These are phyloP conservation scores for Hafferia zeledoni DNA, from an alignment of 2,797 vertebrate species.

Conservation along the genomic window DNA sequence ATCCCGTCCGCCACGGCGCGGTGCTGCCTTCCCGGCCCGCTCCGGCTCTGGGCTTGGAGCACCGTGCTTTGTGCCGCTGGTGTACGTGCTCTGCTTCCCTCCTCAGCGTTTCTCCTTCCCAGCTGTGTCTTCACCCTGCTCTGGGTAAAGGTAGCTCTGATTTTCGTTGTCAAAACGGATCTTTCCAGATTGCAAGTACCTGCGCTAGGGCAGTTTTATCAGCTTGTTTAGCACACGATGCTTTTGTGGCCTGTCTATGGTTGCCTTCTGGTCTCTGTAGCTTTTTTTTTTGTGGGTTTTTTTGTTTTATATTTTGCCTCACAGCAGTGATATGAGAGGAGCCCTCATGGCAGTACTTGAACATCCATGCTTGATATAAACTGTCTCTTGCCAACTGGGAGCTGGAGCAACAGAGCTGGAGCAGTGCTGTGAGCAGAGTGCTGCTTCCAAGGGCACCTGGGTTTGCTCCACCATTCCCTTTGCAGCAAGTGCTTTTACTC, in stretches of 20 bases:
- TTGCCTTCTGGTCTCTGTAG: background rate
- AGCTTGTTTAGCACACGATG: background rate
- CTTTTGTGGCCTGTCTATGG: background rate
- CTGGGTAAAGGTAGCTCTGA: background rate
- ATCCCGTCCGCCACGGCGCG: accelerated
- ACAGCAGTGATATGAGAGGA: background rate
- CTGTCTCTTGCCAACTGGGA: background rate
- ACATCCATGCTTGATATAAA: background rate
- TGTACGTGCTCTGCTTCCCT: background rate
- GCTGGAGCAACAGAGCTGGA: background rate
- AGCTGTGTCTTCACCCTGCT: background rate
- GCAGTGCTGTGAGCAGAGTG: background rate
- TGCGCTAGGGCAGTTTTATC: background rate
- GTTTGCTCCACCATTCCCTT: background rate
- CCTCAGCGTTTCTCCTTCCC: background rate
- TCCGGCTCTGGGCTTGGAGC: background rate
- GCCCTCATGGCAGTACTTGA: background rate
- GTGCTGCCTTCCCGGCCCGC: background rate
- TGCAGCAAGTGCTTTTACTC: conserved; percentile 18
- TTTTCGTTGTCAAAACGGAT: background rate
- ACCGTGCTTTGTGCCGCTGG: background rate
- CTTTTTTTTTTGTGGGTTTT: background rate
- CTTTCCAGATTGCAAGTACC: background rate
- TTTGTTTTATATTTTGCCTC: background rate
- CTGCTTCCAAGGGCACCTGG: conserved; percentile 54